Evolutionary conservation across 2,797 vertebrate species (phyloP), one percentile per base, ranked within the genome.

Genomic region (Mormyrus hasselquistii): DNA sequence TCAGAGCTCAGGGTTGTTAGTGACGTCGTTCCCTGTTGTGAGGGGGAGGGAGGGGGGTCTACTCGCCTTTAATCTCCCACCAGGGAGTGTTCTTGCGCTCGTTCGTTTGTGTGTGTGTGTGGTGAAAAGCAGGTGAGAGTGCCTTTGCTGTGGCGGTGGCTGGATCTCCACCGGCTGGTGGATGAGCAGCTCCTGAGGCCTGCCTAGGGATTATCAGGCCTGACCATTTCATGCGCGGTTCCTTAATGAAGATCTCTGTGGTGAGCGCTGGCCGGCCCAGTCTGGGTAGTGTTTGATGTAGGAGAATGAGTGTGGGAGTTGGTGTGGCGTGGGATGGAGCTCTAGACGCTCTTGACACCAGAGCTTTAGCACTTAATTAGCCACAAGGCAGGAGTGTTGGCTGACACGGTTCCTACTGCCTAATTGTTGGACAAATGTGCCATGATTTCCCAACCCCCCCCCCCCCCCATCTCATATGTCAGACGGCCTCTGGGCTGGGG

Each of bases 401-500:
- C 44, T 50, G 82, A 84, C 41, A 83, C 7, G 2, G 82, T 84
- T 84, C 10, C 41, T 25, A 22, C 82, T 50, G 5, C 41, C 82
- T 84, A 84, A 84, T 84, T 84, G 82, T 41, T 84, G 82, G 47
- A 84, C 82, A 84, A 84, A 84, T 84, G 82, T 50, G 14, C 47
- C 44, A 25, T 22, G 44, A 84, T 49, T 50, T 50, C 82, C 22
- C 82, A 49, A 50, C 1, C 44, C 22, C 4, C 19, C 79, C 41
- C 1, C n/a, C n/a, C 44, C n/a, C 49, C 22, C 47, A 4, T 50
- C 82, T 84, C 82, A 25, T 84, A 49, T 50, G 47, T 84, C 47
- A 84, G 44, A 50, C 2, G 29, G 9, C 82, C 82, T 49, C 47
- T 49, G 82, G 47, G 82, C 22, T 1, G 10, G 49, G 44, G n/a